These are phyloP conservation scores for Oncorhynchus kisutch DNA, from an alignment of 2,113 vertebrate genomes.

Conservation along the genomic window DNA sequence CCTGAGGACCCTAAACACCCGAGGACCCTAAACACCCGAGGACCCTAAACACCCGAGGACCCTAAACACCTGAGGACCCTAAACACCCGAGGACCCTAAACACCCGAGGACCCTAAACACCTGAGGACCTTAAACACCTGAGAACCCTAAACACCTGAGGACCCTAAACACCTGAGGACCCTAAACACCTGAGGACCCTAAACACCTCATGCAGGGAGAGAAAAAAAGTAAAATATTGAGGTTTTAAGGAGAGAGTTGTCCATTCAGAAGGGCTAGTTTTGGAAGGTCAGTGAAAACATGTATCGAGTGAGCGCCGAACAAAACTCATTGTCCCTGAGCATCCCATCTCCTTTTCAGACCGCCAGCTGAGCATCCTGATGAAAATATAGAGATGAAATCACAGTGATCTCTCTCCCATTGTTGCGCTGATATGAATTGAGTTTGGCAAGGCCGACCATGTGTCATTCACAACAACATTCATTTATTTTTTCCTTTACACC, in stretches of 20 bases:
- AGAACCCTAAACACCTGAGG: not conserved
- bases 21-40: no score
- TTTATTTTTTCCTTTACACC: slow-evolving; percentile 46
- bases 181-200: not conserved
- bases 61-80: not conserved
- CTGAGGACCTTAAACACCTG: not conserved
- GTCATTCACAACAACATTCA: slow-evolving; percentile 46
- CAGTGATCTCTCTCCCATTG: not conserved
- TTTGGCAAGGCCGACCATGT: slow-evolving; percentile 51
- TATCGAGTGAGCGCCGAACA: slow-evolving; percentile 24
- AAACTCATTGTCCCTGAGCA: not conserved
- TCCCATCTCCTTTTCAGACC: slow-evolving; percentile 20
- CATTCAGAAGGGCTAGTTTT: not conserved
- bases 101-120: not conserved
- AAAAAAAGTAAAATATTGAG: not conserved
- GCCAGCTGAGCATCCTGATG: slow-evolving; percentile 3
- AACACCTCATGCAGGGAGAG: slow-evolving; percentile 9
- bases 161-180: not conserved
- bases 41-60: not conserved
- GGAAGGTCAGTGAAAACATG: slow-evolving; percentile 31
- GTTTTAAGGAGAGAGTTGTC: not conserved
- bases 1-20: not conserved
- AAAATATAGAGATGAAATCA: slow-evolving; percentile 33
- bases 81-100: not conserved
- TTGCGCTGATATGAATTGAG: slow-evolving; percentile 51